These are phyloP conservation scores for Astur gentilis DNA, from an alignment of 2,113 vertebrate species.

Conservation along the genomic window DNA sequence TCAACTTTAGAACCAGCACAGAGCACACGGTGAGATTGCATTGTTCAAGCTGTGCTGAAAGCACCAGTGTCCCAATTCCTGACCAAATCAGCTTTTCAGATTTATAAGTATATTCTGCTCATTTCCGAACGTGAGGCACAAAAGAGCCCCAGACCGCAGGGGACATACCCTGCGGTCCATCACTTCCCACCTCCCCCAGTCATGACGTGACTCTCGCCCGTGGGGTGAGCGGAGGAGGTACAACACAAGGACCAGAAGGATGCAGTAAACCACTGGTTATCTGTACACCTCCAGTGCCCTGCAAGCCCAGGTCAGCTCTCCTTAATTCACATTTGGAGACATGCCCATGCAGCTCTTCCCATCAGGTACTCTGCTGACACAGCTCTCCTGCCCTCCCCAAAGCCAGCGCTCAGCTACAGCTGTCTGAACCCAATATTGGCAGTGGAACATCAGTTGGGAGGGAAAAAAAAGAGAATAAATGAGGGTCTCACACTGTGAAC, in stretches of 20 bases:
- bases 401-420: not conserved
- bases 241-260: not conserved
- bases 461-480: not conserved
- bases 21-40: rapidly evolving
- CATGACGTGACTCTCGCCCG: rapidly evolving
- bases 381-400: not conserved
- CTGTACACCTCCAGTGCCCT: too few species aligned
- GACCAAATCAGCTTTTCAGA: not conserved
- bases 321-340: not conserved
- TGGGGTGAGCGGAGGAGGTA: too few species aligned
- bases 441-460: not conserved
- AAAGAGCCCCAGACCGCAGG: not conserved
- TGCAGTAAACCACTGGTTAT: not conserved
- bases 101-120: not conserved
- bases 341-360: not conserved
- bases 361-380: rapidly evolving
- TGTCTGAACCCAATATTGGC: not conserved
- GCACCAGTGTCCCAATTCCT: not conserved
- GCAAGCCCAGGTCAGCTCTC: not conserved
- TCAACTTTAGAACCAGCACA: not conserved
- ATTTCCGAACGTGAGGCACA: rapidly evolving
- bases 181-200: not conserved
- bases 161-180: not conserved
- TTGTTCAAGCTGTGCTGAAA: not conserved
- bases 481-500: rapidly evolving